Evolutionary conservation across 2,113 vertebrate genomes (phyloP), one percentile per base, ranked within the genome.

Genomic region (Psephotus haematonotus): DNA sequence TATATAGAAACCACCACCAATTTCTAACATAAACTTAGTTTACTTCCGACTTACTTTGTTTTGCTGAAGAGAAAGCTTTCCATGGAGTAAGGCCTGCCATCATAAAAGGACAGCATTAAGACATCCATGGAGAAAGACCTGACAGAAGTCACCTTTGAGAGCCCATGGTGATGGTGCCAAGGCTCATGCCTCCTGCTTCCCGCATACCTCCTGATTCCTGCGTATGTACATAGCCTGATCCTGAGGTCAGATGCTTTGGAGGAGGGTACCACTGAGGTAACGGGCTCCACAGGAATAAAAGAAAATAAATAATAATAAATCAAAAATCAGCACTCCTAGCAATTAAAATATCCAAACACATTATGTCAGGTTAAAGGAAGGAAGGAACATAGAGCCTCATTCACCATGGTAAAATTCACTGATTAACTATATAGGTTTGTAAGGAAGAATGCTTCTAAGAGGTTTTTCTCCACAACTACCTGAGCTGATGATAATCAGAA

Each of bases 161-260:
- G 33, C 57, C 55, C n/a, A 1, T 0, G 28, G 33, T 18, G 25
- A 5, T 1, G 7, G 35, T 11, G 16, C 8, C 31, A 35, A 35
- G 29, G 35, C 31, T 29, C 3, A 4, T 7, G 13, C 28, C 52
- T 41, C 50, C 27, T 13, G 16, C 24, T 46, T 59, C 68, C 57
- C 75, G 17, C 46, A 28, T 29, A 6, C 8, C 23, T 44, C 44
- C 63, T 11, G 33, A 59, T 2, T 13, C 16, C 63, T 8, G 46
- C 13, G 50, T 8, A 5, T 0, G 10, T 4, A 16, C 33, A 5
- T 2, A 20, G 16, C 37, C 25, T 13, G n/a, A 4, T 28, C 27
- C 65, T 33, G 5, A 6, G 28, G n/a, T 19, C 52, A 43, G 63
- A 3, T 52, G n/a, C 27, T 59, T 3, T n/a, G 44, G 53, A 60